Evolutionary conservation across 2,888 invertebrate genomes (phyloP).

Genomic region (Microplitis deprimator): DNA sequence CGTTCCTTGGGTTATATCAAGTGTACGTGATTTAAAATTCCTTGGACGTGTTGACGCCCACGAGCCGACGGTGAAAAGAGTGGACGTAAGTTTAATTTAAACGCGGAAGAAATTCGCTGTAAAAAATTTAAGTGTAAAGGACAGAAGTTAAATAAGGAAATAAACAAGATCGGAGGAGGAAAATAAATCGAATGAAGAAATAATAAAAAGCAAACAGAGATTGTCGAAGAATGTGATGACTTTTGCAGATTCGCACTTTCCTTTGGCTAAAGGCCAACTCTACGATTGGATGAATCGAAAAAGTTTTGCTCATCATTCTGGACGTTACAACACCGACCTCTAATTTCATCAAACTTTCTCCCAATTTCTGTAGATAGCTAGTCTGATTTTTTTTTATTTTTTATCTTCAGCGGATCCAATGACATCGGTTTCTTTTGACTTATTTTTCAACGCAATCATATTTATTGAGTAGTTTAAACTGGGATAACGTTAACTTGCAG

Average conservation of each 20-base stretch:
- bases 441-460: too few species aligned
- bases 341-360: constrained; percentile 23
- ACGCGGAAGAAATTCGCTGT: background rate
- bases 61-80: background rate
- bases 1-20: constrained; percentile 11
- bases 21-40: constrained; percentile 34
- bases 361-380: constrained; percentile 21
- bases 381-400: background rate
- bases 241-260: constrained; percentile 39
- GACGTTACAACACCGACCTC: background rate
- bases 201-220: background rate
- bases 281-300: constrained; percentile 27
- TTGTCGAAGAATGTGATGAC: background rate
- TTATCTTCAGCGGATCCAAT: background rate
- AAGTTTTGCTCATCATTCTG: background rate
- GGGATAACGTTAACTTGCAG: too few species aligned
- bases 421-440: background rate
- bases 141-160: background rate
- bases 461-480: too few species aligned
- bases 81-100: background rate
- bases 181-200: constrained; percentile 6
- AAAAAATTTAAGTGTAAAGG: background rate
- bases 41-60: constrained; percentile 25
- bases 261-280: constrained; percentile 30
- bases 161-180: constrained; percentile 22